Evolutionary conservation across 92 coral and sea anemone species (phyloP), one percentile per base, ranked within the genome.

Genomic region (Meandrina meandrites): DNA sequence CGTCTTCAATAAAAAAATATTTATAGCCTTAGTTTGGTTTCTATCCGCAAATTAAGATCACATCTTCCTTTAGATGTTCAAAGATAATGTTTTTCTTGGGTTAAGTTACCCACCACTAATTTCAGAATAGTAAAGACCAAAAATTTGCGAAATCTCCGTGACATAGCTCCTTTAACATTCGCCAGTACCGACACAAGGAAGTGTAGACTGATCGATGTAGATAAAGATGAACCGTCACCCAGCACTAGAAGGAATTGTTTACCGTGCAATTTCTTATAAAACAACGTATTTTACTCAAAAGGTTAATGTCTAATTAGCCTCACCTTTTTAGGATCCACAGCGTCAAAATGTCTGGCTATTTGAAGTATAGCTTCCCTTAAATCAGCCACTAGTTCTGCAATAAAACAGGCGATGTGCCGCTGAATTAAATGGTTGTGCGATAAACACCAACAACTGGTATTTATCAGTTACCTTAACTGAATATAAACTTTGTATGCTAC

Each of bases 331-430:
- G 96, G 95, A 81, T 96, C 99, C 42, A 96, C 89, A 16, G 98
- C 99, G 88, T 96, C 99, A 80, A 96, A 96, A 76, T 96, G 98
- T 85, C 91, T 92, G 75, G 99, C 98, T 75, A 96, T 93, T 67
- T 96, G 99, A 48, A 96, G 83, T 62, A 96, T 96, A 34, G 98
- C 98, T 93, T 96, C 99, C 80, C 99, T 93, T 57, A 96, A 88
- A 79, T 96, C 99, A 15, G 98, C 99, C 48, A 96, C 91, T 30
- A 96, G 81, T 79, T 96, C 99, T 96, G 78, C 32, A 87, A n/a
- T 57, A 27, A 42, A 27, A 34, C 75, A 40, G 22, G 1, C 30
- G 8, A 4, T 51, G 21, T 21, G 7, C 76, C 16, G 24, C 5
- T n/a, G 10, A 31, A 71, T 31, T 19, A 73, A 73, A 40, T 73